Evolutionary conservation across 2,888 invertebrate species (phyloP), one percentile per base, ranked within the genome.

Genomic region (Poecilobothrus nobilitatus): DNA sequence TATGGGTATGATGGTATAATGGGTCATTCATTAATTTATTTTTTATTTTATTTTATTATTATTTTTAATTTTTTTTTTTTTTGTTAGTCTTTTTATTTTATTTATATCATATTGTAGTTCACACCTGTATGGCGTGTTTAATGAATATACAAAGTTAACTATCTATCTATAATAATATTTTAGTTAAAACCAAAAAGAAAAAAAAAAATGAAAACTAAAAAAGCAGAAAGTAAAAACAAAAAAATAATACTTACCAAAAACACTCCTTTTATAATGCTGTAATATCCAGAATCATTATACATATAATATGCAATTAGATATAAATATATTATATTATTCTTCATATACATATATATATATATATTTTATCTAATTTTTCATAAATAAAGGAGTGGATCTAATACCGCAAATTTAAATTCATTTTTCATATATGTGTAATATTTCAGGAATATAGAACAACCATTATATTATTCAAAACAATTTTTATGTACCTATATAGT

Each of bases 51-150:
- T 53, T 9, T 44, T 53, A 6, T 53, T 53, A 12, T n/a, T 53
- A 53, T 53, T 53, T 53, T 53, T 4, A 53, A 18, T 6, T 53
- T 53, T 53, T 53, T n/a, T 4, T 37, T 37, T 12, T 37, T 37
- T 37, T 37, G 12, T 37, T 37, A n/a, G n/a, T n/a, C 8, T 37
- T 37, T 10, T 37, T 37, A 1, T 37, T 37, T 37, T 12, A 37
- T 37, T 37, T 37, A 10, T 37, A 37, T 10, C 6, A 53, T 53
- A 41, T 53, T 53, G 53, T 12, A 53, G 53, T 53, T 53, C 53
- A 53, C 53, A 53, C 53, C 53, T 53, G 53, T 53, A 53, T 53
- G 53, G 53, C 53, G 53, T 53, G 53, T 53, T 53, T n/a, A 53
- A 53, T n/a, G n/a, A 53, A 53, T 53, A 53, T 53, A 53, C n/a